Evolutionary conservation across 2,113 vertebrate genomes (phyloP).

Genomic region (Nannospalax galili): DNA sequence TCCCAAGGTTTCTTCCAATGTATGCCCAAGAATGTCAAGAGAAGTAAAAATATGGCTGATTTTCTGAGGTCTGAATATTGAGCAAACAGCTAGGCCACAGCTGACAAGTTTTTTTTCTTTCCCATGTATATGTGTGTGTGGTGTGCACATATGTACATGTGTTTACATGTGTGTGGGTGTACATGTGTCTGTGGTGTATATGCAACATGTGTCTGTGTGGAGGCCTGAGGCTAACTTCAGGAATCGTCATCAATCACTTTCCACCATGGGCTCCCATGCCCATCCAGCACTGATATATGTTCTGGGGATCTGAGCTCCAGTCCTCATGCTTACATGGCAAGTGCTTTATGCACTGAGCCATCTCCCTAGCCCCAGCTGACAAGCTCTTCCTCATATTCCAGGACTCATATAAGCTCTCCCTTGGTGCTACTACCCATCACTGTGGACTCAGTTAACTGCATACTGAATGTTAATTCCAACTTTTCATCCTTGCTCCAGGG

Average conservation of each 20-base stretch:
- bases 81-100: not conserved
- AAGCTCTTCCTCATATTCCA: not conserved
- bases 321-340: not conserved
- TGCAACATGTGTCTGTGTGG: not conserved
- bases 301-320: too few relatives aligned
- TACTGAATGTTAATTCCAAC: fast-evolving
- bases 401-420: not conserved
- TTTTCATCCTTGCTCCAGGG: not conserved
- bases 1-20: not conserved
- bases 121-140: not conserved
- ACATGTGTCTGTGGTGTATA: too few relatives aligned
- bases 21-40: not conserved
- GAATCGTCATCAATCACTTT: not conserved
- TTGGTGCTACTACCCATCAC: fast-evolving
- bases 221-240: not conserved
- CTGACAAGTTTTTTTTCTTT: too few relatives aligned
- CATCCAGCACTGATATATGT: not conserved
- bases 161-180: too few relatives aligned
- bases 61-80: not conserved
- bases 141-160: too few relatives aligned
- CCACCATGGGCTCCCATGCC: too few relatives aligned
- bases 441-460: fast-evolving
- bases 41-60: not conserved
- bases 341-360: not conserved
- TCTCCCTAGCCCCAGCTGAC: not conserved